Base-by-base conservation (phyloP, 2,888 invertebrate genomes). In the Lamproptera curius region DNA sequence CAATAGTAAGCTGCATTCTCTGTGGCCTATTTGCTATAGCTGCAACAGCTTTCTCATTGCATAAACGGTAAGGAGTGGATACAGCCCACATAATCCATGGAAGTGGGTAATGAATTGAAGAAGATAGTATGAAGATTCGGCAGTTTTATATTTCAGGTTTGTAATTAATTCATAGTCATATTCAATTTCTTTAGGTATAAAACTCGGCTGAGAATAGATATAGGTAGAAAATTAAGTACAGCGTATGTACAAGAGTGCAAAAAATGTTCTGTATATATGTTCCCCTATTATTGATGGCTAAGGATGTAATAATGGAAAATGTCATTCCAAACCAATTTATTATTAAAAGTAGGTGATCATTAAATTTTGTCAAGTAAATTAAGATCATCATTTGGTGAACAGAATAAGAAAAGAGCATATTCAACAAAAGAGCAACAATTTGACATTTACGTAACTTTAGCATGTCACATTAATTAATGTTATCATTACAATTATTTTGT, bases 1-100 rank as follows among this genome's bases (percentile, higher is more conserved):
- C 67, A 0, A 8, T 52, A 0, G 43, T 52, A 26, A 58, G 60
- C 46, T 49, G 54, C 1, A 8, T 55, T 1, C 42, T 67, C 1
- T 61, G 65, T 33, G 62, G 66, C 0, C 10, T 48, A 0, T 55
- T 69, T 3, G 63, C 67, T 1, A 26, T 56, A 10, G 63, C 65
- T 2, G 66, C 71, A 4, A 54, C 70, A 1, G 68, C 57, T 11
- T 17, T 59, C 0, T 57, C 66, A 1, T 16, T 54, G 1, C 15
- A 53, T 2, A 36, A 45, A 39, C 53, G 53, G 31, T 55, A 55
- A 39, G 17, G 20, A n/a, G 13, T 11, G 31, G n/a, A n/a, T n/a
- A n/a, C n/a, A n/a, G n/a, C n/a, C n/a, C n/a, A n/a, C n/a, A n/a
- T n/a, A n/a, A n/a, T n/a, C n/a, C n/a, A n/a, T n/a, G n/a, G n/a